Conservation (phyloP, 2,888 invertebrate species). For the Epinotia bilunana region DNA sequence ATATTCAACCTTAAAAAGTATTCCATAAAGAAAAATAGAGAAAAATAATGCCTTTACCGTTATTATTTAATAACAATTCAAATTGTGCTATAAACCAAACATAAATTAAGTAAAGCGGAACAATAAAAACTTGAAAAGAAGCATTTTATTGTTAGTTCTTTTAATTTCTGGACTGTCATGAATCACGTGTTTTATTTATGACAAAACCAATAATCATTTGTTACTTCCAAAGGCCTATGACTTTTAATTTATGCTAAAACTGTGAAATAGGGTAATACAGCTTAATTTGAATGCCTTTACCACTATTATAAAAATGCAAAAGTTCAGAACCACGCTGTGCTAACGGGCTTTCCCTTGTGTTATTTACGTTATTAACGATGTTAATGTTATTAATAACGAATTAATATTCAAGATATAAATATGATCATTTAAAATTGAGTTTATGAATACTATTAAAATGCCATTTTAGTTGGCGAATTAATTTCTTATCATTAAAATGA, state of each 20-base stretch:
- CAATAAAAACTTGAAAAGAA: background rate
- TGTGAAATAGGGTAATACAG: constrained; percentile 8
- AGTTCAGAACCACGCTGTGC: constrained; percentile 17
- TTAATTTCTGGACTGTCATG: background rate
- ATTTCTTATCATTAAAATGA: constrained; percentile 8
- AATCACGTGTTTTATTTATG: background rate
- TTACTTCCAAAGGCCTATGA: background rate
- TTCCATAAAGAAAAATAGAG: background rate
- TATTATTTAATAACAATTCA: background rate
- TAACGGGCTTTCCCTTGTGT: constrained; percentile 24
- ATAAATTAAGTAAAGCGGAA: background rate
- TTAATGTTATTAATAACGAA: constrained; percentile 28
- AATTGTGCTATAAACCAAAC: background rate
- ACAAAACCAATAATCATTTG: background rate
- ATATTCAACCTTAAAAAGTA: background rate
- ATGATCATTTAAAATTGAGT: constrained; percentile 1
- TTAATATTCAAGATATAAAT: constrained; percentile 37
- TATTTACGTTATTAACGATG: constrained; percentile 1
- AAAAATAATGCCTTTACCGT: background rate
- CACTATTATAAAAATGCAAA: constrained; percentile 30
- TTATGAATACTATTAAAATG: constrained; percentile 2
- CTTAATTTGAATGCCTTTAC: constrained; percentile 28
- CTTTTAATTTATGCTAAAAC: constrained; percentile 12
- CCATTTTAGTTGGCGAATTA: constrained; percentile 30
- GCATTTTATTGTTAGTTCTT: background rate